Conservation (phyloP, 2,797 vertebrate species). For the Nannoperca australis region DNA sequence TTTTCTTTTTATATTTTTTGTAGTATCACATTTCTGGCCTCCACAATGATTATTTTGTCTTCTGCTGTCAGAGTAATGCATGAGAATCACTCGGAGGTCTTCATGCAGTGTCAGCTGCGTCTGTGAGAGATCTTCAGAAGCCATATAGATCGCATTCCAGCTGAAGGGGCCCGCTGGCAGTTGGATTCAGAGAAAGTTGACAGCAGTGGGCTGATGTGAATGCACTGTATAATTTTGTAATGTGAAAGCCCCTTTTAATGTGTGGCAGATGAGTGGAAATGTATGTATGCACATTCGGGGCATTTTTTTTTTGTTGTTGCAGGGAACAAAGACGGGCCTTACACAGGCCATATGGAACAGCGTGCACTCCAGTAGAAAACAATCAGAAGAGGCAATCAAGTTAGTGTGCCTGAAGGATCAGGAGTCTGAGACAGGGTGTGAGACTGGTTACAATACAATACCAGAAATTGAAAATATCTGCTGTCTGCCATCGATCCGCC, state of each 20-base stretch:
- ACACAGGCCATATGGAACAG: constrained; percentile 44
- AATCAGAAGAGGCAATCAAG: constrained; percentile 9
- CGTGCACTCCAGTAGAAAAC: constrained; percentile 28
- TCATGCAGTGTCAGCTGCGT: constrained; percentile 34
- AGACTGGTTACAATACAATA: neutral
- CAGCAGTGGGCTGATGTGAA: constrained; percentile 48
- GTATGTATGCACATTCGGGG: constrained; percentile 55
- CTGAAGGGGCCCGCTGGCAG: constrained; percentile 41
- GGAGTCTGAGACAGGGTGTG: constrained; percentile 4
- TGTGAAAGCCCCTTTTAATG: constrained; percentile 56
- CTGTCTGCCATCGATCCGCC: constrained; percentile 10
- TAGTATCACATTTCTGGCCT: constrained; percentile 20
- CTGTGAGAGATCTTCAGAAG: constrained; percentile 35
- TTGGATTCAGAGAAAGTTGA: constrained; percentile 22
- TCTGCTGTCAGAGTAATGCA: constrained; percentile 35
- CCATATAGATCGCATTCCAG: constrained; percentile 56
- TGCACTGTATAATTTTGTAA: constrained; percentile 52
- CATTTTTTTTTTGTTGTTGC: constrained; percentile 51
- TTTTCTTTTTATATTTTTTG: constrained; percentile 11
- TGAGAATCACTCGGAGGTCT: constrained; percentile 41
- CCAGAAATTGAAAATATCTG: constrained; percentile 9
- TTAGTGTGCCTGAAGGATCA: neutral
- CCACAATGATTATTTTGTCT: constrained; percentile 30
- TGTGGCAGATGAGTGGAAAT: constrained; percentile 65
- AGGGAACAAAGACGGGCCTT: constrained; percentile 30